A percentile compares a stretch with the other conserved stretches of the same genome.
Conservation (phyloP, 2,888 invertebrate species). For the Endotricha flammealis region DNA sequence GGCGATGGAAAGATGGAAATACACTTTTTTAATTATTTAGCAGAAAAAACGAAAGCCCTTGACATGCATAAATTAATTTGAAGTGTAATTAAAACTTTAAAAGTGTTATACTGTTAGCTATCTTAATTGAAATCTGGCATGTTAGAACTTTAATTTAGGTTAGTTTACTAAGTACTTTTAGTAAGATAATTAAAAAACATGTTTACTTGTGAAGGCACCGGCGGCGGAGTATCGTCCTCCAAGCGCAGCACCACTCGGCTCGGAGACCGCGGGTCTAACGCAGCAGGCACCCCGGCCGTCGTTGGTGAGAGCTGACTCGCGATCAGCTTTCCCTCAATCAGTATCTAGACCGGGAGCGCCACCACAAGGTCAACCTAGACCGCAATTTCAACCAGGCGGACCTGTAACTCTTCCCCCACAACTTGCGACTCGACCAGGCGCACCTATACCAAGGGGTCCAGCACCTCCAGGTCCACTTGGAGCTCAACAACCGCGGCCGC, state of each 20-base stretch:
- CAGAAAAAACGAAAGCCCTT: background rate
- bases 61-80: constrained; percentile 2
- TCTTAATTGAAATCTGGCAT: constrained; percentile 8
- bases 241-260: constrained; percentile 40
- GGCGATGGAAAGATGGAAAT: background rate
- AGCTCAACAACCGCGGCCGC: constrained; percentile 45
- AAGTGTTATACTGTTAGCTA: background rate
- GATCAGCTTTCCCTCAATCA: constrained; percentile 54
- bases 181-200: constrained; percentile 1
- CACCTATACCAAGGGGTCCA: constrained; percentile 46
- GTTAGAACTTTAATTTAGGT: constrained; percentile 3
- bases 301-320: constrained; percentile 57
- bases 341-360: constrained; percentile 44
- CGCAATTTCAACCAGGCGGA: constrained; percentile 69
- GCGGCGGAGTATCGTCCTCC: constrained; percentile 50
- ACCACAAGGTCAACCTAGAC: constrained; percentile 47
- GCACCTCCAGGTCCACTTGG: constrained; percentile 44
- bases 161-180: background rate
- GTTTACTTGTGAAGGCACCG: constrained; percentile 52
- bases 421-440: constrained; percentile 51
- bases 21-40: too few species aligned
- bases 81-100: constrained; percentile 1
- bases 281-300: constrained; percentile 53
- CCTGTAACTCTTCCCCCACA: constrained; percentile 53
- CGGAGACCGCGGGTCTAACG: constrained; percentile 37